Base-by-base conservation (phyloP, 2,113 vertebrate genomes). In the Cyrtonyx montezumae region DNA sequence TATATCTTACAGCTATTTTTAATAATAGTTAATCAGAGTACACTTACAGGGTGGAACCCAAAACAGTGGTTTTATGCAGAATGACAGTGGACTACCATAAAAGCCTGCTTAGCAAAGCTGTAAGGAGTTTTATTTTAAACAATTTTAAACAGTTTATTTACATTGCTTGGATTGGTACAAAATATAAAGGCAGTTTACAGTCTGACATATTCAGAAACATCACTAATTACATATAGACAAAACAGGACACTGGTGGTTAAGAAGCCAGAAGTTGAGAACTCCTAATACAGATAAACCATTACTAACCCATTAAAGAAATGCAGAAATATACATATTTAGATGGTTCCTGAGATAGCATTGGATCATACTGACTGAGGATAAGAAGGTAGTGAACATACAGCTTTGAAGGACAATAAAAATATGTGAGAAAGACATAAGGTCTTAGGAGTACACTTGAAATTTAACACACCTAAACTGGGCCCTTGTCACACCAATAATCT, bases 141-240 rank as follows among this genome's bases (percentile, higher is more conserved):
- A 95, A 36, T 85, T 96, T 96, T 95, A 94, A 94, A 85, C 84
- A 95, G 73, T 97, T 98, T 98, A 98, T 98, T 98, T 98, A 98
- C 96, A 98, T 88, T 84, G 40, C 77, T 97, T 82, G 78, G 90
- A 93, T 67, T 88, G 78, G 61, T 66, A 96, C 89, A 94, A 61
- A 84, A 90, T 75, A 96, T 94, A 95, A 92, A 97, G 97, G 26
- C 59, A 97, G 55, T 79, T 48, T 87, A 90, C 71, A 67, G 65
- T 66, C 76, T 88, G 87, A 93, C 93, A 95, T 49, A 21, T 53
- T 93, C 76, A 89, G 79, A 97, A 96, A 84, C 91, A 77, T 40
- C 58, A 89, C 66, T 96, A 66, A 32, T 94, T 91, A 91, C 66
- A 96, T n/a, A 93, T 23, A 90, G 74, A 94, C 79, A 95, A 94